Base-by-base conservation (phyloP, 1,140 invertebrate genomes). In the Melipona quadrifasciata region DNA sequence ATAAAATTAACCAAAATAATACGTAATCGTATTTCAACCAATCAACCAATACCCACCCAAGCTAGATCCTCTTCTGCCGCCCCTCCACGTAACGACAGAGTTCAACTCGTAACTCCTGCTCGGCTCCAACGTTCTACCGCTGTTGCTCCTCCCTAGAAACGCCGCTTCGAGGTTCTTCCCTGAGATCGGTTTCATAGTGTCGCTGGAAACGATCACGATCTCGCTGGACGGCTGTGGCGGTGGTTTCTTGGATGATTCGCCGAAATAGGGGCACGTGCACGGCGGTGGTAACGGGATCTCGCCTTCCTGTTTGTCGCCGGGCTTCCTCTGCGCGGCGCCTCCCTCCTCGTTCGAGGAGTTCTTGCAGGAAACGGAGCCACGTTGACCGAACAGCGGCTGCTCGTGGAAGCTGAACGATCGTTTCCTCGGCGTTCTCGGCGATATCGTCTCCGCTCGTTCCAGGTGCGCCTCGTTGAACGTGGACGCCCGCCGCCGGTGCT, bases 181-280 rank as follows among this genome's bases (percentile, higher is more conserved):
- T 3, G 80, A 31, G 31, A 90, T 91, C 0, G 89, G 89, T 51
- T 92, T 92, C 51, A 93, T 86, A 0, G 90, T 91, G 11, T 94
- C 93, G 86, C 93, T 94, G 0, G 95, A 95, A 5, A 96, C 94
- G 1, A 96, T 96, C 85, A 95, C 95, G 2, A 96, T 94, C 88
- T 96, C 96, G 5, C 93, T 91, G 1, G 93, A 93, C 0, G 93
- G 94, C 19, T 93, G 93, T 0, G 94, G 93, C 1, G 94, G 88
- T 16, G 92, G 86, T 34, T 91, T 90, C 95, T 95, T 95, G 6
- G 91, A 74, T 91, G 95, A 79, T 95, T 96, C 95, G 1, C 97
- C 97, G 89, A 98, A 97, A 88, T 97, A 97, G 0, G 97, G 97
- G 90, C 97, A 97, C 0, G 97, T 97, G 92, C 97, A 98, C 0